Evolutionary conservation across 1,140 invertebrate genomes (phyloP).

Genomic region (Chelonus insularis): DNA sequence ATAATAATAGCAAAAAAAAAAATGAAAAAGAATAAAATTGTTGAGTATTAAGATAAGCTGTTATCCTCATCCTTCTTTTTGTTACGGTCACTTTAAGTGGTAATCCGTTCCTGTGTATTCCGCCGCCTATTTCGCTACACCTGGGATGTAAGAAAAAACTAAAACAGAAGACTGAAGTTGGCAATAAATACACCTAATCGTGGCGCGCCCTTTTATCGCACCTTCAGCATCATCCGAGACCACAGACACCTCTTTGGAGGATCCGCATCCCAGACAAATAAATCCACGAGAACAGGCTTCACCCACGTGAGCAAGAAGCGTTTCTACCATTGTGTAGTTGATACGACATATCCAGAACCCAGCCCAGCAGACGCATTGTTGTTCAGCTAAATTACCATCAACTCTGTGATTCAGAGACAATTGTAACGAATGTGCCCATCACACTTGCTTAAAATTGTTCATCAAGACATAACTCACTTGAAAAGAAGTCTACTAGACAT

Average conservation of each 20-base stretch:
- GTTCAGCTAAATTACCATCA: not conserved
- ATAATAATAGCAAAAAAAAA: too few relatives aligned
- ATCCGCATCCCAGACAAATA: constrained; percentile 16
- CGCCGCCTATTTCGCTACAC: too few relatives aligned
- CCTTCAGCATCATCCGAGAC: not conserved
- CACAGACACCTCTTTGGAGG: not conserved
- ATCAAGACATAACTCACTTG: too few relatives aligned
- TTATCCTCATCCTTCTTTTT: too few relatives aligned
- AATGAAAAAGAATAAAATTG: too few relatives aligned
- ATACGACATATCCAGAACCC: not conserved
- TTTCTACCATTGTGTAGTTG: not conserved
- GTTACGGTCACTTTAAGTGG: too few relatives aligned
- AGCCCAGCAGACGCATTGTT: constrained; percentile 2
- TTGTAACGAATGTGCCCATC: not conserved
- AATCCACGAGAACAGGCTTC: constrained; percentile 12
- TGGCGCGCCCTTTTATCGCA: constrained; percentile 22
- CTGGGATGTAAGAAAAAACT: not conserved
- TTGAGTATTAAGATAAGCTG: too few relatives aligned
- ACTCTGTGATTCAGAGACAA: not conserved
- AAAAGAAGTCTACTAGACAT: too few relatives aligned
- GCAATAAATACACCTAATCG: constrained; percentile 13
- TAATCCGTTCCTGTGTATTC: too few relatives aligned
- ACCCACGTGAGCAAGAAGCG: constrained; percentile 2
- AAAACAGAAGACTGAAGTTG: not conserved
- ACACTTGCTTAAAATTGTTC: too few relatives aligned